These are phyloP conservation scores for Zootoca vivipara DNA, from an alignment of 2,113 vertebrate species.

Conservation along the genomic window DNA sequence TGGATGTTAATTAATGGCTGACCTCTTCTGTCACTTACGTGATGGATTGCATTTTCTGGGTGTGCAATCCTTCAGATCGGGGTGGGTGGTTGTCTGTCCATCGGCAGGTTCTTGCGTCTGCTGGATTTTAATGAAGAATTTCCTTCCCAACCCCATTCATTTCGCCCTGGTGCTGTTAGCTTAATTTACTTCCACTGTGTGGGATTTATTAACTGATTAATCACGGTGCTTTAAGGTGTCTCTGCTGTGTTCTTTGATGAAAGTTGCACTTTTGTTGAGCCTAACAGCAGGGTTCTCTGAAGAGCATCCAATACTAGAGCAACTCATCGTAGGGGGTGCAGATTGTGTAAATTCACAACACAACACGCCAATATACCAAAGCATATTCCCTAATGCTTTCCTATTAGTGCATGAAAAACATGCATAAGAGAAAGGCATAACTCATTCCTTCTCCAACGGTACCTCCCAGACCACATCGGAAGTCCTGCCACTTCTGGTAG, in stretches of 20 bases:
- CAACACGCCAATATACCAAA: neutral
- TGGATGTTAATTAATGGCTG: constrained; percentile 72
- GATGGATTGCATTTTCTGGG: constrained; percentile 59
- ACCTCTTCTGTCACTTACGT: constrained; percentile 62
- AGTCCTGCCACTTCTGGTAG: too few relatives aligned
- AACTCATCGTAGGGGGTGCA: rapidly evolving
- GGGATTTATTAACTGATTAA: constrained; percentile 39
- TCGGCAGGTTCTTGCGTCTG: neutral
- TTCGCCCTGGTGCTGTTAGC: constrained; percentile 9
- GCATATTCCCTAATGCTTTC: neutral
- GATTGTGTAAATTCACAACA: rapidly evolving
- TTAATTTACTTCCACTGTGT: constrained; percentile 23
- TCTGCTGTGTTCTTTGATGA: neutral
- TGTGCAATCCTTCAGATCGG: neutral
- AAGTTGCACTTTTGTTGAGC: neutral
- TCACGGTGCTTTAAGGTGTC: constrained; percentile 6
- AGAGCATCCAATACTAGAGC: neutral
- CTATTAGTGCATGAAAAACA: neutral
- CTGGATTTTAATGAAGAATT: constrained; percentile 26
- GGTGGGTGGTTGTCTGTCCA: neutral
- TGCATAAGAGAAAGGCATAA: neutral
- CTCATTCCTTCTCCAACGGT: neutral
- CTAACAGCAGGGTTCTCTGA: neutral
- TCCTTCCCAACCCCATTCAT: constrained; percentile 1
- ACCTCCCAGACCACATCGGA: too few relatives aligned